Evolutionary conservation across 1,140 invertebrate species (phyloP).

Genomic region (Drosophila santomea): DNA sequence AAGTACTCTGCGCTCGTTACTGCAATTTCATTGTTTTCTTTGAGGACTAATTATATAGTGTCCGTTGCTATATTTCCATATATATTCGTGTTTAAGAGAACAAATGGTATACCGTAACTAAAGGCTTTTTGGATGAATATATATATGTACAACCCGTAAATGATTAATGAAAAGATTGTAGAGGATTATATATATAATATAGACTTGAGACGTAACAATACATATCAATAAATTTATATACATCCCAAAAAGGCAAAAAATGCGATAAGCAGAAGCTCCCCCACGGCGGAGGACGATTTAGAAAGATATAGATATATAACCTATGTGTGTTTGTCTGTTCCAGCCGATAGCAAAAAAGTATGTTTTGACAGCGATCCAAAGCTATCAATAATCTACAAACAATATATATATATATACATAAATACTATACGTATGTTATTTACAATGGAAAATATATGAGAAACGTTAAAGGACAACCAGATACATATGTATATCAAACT

Average conservation of each 20-base stretch:
- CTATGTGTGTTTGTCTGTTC: slow-evolving; percentile 59
- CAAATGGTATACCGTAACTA: slow-evolving; percentile 57
- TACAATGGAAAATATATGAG: slow-evolving; percentile 63
- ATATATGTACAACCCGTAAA: slow-evolving; percentile 36
- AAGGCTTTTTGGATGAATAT: slow-evolving; percentile 60
- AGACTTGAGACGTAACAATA: slow-evolving; percentile 81
- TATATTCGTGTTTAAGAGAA: slow-evolving; percentile 48
- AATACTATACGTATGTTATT: slow-evolving; percentile 63
- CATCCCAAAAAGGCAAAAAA: slow-evolving; percentile 13
- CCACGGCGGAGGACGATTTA: slow-evolving; percentile 2
- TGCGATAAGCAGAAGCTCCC: slow-evolving; percentile 1
- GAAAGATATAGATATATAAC: slow-evolving; percentile 18
- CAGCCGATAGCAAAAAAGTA: slow-evolving; percentile 44
- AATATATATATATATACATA: slow-evolving; percentile 32
- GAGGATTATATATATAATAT: slow-evolving; percentile 41
- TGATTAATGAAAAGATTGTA: slow-evolving; percentile 13
- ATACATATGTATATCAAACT: slow-evolving; percentile 53
- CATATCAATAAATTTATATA: slow-evolving; percentile 82
- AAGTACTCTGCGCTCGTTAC: slow-evolving; percentile 51
- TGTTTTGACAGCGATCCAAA: slow-evolving; percentile 56
- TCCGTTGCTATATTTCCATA: slow-evolving; percentile 39
- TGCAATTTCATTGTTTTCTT: slow-evolving; percentile 59
- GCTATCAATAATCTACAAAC: slow-evolving; percentile 51
- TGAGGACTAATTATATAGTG: slow-evolving; percentile 28
- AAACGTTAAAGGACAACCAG: slow-evolving; percentile 58